Base-by-base conservation (phyloP, 2,888 invertebrate genomes). In the Bembecia ichneumoniformis region DNA sequence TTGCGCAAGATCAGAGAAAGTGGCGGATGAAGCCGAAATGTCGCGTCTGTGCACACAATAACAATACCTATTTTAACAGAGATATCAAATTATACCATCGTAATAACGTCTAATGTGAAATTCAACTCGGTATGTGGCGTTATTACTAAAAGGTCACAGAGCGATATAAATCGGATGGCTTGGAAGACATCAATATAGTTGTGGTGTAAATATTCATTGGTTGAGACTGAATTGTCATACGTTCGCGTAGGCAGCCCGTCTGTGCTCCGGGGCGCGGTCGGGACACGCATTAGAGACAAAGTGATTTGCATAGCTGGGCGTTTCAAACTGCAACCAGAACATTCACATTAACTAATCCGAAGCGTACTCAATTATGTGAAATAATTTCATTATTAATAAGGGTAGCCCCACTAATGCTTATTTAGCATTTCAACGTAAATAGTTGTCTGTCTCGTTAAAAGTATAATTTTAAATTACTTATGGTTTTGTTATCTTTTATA, bases 241-340 rank as follows among this genome's bases (percentile, higher is more conserved):
- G 62, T 63, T 57, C 68, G 80, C 78, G 52, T 50, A 53, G 52
- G 52, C 51, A 47, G 57, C 52, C 43, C 35, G 16, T 15, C 40
- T 47, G 47, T 63, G 60, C 64, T 68, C 67, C 69, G 66, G 77
- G 76, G 77, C 74, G 77, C 74, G 74, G 73, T 66, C 63, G 70
- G 60, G 68, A 64, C 76, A 71, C 71, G 77, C 78, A 80, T 82
- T 77, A 81, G 73, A 81, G 77, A 87, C 83, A 82, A 86, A 82
- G 80, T 74, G 70, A 84, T 87, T 84, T 79, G 79, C 84, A 86
- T 84, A 79, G 65, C 67, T 62, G 79, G 84, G 83, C 83, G 84
- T 77, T 71, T 62, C 78, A 71, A 76, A 74, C 79, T 82, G 83
- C 84, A 81, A 71, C 81, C 72, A 71, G 77, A 77, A 82, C 80